Evolutionary conservation across 1,140 invertebrate genomes (phyloP).

Genomic region (Triops cancriformis): DNA sequence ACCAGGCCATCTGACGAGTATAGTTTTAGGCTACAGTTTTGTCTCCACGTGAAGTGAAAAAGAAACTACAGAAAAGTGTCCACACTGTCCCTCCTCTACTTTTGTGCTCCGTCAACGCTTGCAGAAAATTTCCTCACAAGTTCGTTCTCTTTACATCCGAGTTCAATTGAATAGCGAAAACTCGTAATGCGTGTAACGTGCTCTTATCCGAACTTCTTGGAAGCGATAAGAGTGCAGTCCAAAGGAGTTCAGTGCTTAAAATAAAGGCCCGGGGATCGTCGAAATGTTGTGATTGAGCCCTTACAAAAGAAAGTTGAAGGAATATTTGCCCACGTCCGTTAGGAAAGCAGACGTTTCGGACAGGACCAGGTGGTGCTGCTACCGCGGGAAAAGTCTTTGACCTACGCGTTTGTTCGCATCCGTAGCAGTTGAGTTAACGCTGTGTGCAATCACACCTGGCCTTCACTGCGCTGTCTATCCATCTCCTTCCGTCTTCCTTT

Average conservation of each 20-base stretch:
- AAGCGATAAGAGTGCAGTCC: not conserved
- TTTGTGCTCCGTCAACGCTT: too few relatives aligned
- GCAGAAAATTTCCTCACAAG: too few relatives aligned
- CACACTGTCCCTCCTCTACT: too few relatives aligned
- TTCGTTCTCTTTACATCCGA: too few relatives aligned
- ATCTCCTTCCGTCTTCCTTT: not conserved
- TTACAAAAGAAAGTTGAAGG: not conserved
- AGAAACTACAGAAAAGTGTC: too few relatives aligned
- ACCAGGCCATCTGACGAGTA: too few relatives aligned
- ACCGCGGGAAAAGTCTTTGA: not conserved
- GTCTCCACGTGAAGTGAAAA: too few relatives aligned
- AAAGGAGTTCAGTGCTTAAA: too few relatives aligned
- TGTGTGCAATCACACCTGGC: conserved; percentile 4
- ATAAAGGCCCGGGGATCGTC: not conserved
- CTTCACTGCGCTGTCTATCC: not conserved
- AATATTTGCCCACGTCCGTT: not conserved
- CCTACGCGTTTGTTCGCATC: not conserved
- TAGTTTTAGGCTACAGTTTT: too few relatives aligned
- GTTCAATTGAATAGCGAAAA: too few relatives aligned
- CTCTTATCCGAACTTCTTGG: not conserved
- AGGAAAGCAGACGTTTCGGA: not conserved
- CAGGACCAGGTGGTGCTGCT: not conserved
- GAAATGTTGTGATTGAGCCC: not conserved
- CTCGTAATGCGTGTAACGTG: too few relatives aligned
- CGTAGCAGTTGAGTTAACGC: not conserved